Percentiles rank a stretch among this genome's conserved stretches.
Conservation (phyloP, 2,113 vertebrate genomes). For the Marcusenius ussheri region DNA sequence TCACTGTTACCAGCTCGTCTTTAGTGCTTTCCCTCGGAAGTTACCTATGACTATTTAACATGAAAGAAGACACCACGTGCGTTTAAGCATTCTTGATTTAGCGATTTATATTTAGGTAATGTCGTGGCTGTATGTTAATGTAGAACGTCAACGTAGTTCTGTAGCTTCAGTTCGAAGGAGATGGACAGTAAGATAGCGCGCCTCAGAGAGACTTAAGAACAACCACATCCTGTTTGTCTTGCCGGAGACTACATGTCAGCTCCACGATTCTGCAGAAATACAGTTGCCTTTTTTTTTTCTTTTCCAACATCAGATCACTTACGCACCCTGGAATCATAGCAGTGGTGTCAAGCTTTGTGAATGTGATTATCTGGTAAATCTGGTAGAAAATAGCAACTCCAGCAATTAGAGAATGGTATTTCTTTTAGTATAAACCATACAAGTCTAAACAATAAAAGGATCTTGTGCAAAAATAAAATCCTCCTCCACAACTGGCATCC, state of each 20-base stretch:
- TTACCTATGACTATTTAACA: neutral
- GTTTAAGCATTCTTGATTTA: neutral
- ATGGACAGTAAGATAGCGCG: neutral
- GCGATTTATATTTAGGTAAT: neutral
- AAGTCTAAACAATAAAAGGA: neutral
- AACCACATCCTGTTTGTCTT: constrained; percentile 26
- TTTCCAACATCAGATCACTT: neutral
- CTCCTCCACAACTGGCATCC: neutral
- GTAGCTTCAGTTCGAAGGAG: neutral
- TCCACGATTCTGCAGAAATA: neutral
- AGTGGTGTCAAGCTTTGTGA: neutral
- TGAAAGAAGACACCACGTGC: neutral
- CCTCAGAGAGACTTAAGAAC: neutral
- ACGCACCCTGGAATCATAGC: neutral
- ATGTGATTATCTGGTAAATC: neutral
- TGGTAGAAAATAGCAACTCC: neutral
- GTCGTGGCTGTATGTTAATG: neutral
- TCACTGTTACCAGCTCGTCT: too few species aligned
- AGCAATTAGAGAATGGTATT: neutral
- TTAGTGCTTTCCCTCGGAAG: neutral
- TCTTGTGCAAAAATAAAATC: neutral
- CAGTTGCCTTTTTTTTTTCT: neutral
- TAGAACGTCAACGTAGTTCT: neutral
- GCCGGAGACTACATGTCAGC: neutral
- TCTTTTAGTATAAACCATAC: neutral